Base-by-base conservation (phyloP, 2,797 vertebrate species). In the Saguinus oedipus region DNA sequence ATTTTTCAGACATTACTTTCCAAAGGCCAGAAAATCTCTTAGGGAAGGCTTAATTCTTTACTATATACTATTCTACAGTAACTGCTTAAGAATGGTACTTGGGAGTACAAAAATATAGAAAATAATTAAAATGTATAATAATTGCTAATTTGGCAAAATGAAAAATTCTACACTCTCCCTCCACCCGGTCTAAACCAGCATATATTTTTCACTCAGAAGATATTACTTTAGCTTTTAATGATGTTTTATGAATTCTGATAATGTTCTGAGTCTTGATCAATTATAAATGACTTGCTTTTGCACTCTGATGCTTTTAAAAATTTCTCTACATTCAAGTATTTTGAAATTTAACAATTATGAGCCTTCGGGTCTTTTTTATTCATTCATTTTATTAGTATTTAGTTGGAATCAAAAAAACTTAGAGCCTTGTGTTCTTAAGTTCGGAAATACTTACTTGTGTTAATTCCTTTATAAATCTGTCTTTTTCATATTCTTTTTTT, bases 231-330 rank as follows among this genome's bases (percentile, higher is more conserved):
- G 72, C 11, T 88, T 88, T 88, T 81, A 96, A 93, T 85, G 59
- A 88, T 75, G 20, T 91, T 88, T 93, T 86, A 82, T 75, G 39
- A 93, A 91, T 88, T 95, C 27, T 82, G 68, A 79, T 74, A 50
- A 5, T 0, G 1, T 85, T 64, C 64, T 80, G 82, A 90, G n/a
- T 81, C 70, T 82, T 95, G 36, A 88, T 88, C 88, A 90, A 92
- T 95, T 96, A 81, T 96, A 84, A 48, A 96, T 95, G 57, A 85
- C 72, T 76, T 44, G n/a, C 46, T 90, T 97, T 90, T 87, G 24
- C 55, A 92, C 27, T 97, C 55, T 84, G 76, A 92, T 61, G 36
- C 27, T 89, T 81, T 95, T 78, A 87, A 59, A 96, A 72, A 92
- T 88, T 97, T 36, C 19, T 89, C 55, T 92, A 24, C 13, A 64